These are phyloP conservation scores for Stercorarius parasiticus DNA, from an alignment of 2,113 vertebrate species.

Conservation along the genomic window DNA sequence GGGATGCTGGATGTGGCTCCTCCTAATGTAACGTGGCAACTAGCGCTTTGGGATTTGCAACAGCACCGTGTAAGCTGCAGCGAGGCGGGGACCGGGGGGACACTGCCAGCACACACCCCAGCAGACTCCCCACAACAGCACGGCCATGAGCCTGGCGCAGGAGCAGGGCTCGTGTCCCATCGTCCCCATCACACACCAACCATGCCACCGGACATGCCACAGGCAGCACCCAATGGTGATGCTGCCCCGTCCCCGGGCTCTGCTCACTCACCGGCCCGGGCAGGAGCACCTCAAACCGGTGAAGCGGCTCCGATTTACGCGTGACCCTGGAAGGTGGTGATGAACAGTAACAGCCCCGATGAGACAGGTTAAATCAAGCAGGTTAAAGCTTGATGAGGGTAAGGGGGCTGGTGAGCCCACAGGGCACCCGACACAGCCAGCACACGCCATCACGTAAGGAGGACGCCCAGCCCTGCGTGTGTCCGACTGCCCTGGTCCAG, in stretches of 20 bases:
- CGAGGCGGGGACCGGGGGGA: rapidly evolving
- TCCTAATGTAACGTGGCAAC: constrained; percentile 28
- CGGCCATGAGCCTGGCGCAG: not conserved
- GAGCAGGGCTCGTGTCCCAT: not conserved
- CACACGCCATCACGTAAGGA: not conserved
- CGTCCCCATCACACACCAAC: not conserved
- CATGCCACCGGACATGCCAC: rapidly evolving
- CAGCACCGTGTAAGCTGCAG: not conserved
- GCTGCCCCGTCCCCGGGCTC: rapidly evolving
- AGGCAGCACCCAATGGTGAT: not conserved
- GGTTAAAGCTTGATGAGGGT: not conserved
- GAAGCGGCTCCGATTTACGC: rapidly evolving
- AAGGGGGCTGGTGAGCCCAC: not conserved
- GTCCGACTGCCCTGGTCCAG: not conserved
- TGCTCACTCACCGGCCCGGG: rapidly evolving
- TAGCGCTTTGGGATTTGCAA: not conserved
- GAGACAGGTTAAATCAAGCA: constrained; percentile 28
- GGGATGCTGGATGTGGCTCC: not conserved
- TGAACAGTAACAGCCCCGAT: not conserved
- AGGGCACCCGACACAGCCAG: rapidly evolving
- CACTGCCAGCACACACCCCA: rapidly evolving
- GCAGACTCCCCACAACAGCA: not conserved
- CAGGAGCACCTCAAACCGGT: not conserved
- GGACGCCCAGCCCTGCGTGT: not conserved
- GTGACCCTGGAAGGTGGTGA: not conserved